Evolutionary conservation across 2,797 vertebrate species (phyloP).

Genomic region (Zalophus californianus): DNA sequence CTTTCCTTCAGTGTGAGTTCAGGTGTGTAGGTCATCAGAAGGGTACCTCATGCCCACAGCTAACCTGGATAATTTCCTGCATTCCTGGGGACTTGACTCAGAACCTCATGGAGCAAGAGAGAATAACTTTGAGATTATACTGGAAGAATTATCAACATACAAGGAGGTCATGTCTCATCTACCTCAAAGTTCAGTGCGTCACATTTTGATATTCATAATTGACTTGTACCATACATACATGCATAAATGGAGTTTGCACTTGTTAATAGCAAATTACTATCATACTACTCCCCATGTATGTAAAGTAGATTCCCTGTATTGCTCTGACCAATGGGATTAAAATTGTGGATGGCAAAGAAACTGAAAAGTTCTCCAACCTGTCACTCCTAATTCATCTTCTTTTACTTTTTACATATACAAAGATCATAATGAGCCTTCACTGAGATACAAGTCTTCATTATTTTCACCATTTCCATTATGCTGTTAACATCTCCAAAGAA

Average conservation of each 20-base stretch:
- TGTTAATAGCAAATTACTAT: background rate
- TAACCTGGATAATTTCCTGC: background rate
- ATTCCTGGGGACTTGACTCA: background rate
- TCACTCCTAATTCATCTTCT: background rate
- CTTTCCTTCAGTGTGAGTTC: background rate
- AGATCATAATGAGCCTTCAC: background rate
- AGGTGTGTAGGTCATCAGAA: background rate
- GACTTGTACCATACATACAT: background rate
- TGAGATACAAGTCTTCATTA: background rate
- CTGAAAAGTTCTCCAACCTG: background rate
- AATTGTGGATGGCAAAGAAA: background rate
- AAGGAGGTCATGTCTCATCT: background rate
- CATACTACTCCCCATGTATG: background rate
- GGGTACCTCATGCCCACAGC: background rate
- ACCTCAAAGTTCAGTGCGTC: background rate
- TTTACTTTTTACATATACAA: background rate
- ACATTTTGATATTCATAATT: background rate
- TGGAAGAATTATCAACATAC: background rate
- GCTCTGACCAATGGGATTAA: background rate
- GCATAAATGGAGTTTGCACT: background rate
- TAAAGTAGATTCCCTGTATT: background rate
- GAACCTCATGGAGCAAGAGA: background rate
- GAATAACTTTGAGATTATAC: background rate
- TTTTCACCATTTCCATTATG: background rate
- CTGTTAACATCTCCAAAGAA: background rate